Base-by-base conservation (phyloP, 2,888 invertebrate genomes). In the Aporophyla lueneburgensis region DNA sequence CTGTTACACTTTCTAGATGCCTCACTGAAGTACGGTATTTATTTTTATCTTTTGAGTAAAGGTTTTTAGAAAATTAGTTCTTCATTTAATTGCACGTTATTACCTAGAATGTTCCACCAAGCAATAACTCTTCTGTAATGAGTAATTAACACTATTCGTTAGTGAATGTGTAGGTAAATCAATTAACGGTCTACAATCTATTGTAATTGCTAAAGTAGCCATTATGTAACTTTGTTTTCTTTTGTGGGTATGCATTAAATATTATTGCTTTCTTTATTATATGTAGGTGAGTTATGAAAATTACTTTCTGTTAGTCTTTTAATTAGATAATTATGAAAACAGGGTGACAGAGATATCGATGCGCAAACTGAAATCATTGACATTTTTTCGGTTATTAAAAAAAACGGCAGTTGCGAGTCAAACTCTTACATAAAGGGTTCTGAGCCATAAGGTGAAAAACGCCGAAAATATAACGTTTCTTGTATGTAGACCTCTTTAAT, bases 171-270 rank as follows among this genome's bases (percentile, higher is more conserved):
- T 27, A 62, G 27, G 27, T 71, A 54, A 67, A 78, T 51, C 43
- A 62, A 72, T 68, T 78, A 63, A 33, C 16, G 5, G 7, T 61
- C 43, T 61, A 56, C 33, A 67, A 79, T 73, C 21, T n/a, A 46
- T 73, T 78, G 40, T 59, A 51, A 71, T 69, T 56, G 14, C n/a
- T 49, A 0, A 40, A 56, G 58, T 54, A 19, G 49, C n/a, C 10
- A 73, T 61, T 54, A 33, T n/a, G 14, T 21, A 46, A 33, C 0
- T 56, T 56, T 49, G 16, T 67, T 53, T 51, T 58, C 3, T 33
- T 62, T 40, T 7, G 7, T 27, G 49, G 12, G 53, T 77, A 65
- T 24, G 33, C 12, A 24, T 46, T 33, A 59, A 6, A 1, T 53
- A 16, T 68, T 24, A 68, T 19, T 16, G 49, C 27, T 61, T 10